These are phyloP conservation scores for Chrysotoxum bicinctum DNA, from an alignment of 2,888 invertebrate species.

Conservation along the genomic window DNA sequence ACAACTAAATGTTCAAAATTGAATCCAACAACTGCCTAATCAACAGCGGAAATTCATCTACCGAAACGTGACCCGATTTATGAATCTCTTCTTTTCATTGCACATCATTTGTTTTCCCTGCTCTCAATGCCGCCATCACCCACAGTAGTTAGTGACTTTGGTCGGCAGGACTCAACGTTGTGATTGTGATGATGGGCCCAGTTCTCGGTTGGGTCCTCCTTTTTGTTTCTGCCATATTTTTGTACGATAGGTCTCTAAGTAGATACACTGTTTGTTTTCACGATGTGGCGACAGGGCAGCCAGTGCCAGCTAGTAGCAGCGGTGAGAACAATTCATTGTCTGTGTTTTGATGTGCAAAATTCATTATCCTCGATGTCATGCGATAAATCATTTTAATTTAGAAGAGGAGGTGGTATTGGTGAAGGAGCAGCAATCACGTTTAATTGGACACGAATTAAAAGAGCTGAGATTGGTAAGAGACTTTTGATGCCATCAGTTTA, in stretches of 20 bases:
- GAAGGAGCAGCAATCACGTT: slow-evolving; percentile 36
- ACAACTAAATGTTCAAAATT: slow-evolving; percentile 60
- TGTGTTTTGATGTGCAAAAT: slow-evolving; percentile 59
- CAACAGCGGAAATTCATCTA: slow-evolving; percentile 64
- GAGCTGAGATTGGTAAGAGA: slow-evolving; percentile 6
- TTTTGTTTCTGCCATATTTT: slow-evolving; percentile 21
- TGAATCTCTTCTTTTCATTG: slow-evolving; percentile 61
- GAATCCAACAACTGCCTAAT: slow-evolving; percentile 65
- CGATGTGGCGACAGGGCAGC: not conserved
- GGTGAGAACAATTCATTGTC: slow-evolving; percentile 42
- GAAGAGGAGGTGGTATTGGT: slow-evolving; percentile 8
- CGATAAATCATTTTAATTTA: slow-evolving; percentile 69
- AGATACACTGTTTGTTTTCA: not conserved
- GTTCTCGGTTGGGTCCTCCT: not conserved
- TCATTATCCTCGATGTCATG: slow-evolving; percentile 58
- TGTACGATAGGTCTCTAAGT: not conserved
- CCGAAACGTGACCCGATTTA: slow-evolving; percentile 67
- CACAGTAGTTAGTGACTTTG: slow-evolving; percentile 15
- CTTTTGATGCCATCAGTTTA: slow-evolving; percentile 1
- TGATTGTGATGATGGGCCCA: slow-evolving; percentile 13
- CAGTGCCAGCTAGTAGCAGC: not conserved
- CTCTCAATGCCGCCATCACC: not conserved
- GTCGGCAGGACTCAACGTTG: not conserved
- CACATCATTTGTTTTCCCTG: slow-evolving; percentile 47
- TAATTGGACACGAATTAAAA: slow-evolving; percentile 39